Base-by-base conservation (phyloP, 2,888 invertebrate species). In the Lissonota sp. region DNA sequence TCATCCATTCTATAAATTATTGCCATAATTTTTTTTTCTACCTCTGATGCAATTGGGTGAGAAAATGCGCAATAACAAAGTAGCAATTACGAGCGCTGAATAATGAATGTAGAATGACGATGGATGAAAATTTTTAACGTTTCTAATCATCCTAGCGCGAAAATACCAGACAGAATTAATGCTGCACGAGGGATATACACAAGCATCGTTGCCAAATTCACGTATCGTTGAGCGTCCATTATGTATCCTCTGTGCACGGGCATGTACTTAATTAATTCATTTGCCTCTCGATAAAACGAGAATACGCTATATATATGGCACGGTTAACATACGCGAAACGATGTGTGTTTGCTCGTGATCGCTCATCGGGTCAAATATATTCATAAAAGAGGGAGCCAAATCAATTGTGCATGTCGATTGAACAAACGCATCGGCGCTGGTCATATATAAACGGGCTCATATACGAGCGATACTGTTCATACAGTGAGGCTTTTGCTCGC, bases 321-420 rank as follows among this genome's bases (percentile, higher is more conserved):
- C 5, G 44, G 39, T 62, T 26, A 26, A 26, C 26, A 26, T 26
- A 26, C 26, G 26, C 26, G 26, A 26, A 26, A 26, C 26, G 26
- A 26, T 26, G 26, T 26, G 44, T 14, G 51, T 63, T 44, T 55
- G 39, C n/a, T 2, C 40, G 49, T 12, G 40, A 58, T 71, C 64
- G 44, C 64, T 71, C 71, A 37, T 58, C 37, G 8, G 6, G 40
- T 7, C 7, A 39, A 58, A 71, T 80, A 64, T 66, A 75, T 80
- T 75, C 46, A 80, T 62, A 39, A 44, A 60, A n/a, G 51, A 70
- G 26, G 26, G 42, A 16, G 40, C 16, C 42, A 40, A 63, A 60
- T 58, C 74, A 49, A 79, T 74, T 51, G 74, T 26, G 46, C 51
- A 39, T 53, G 64, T 51, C 60, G 40, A 58, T 79, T 79, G 26